phyloP scores from a whole-genome alignment of 2,113 vertebrate genomes.

The Halcyon malimbica region DNA sequence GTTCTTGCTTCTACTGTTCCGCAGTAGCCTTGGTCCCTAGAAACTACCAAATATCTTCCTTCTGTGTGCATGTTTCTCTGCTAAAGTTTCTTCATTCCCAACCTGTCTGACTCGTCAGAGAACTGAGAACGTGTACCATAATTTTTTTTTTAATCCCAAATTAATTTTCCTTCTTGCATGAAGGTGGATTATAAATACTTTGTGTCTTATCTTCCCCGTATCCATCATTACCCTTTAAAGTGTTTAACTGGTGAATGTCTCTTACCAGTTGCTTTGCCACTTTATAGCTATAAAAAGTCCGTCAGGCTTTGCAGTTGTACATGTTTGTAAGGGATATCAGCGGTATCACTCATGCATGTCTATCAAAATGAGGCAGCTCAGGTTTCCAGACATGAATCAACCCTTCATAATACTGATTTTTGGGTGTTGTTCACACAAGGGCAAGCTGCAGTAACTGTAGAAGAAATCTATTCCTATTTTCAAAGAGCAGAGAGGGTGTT shows the following conservation, averaged over 20 bases:
- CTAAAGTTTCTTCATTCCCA: slow-evolving; percentile 8
- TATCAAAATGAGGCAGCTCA: slow-evolving; percentile 37
- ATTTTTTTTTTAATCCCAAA: not conserved
- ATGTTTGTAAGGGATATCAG: not conserved
- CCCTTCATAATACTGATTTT: slow-evolving; percentile 8
- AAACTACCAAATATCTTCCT: not conserved
- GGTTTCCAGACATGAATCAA: slow-evolving; percentile 11
- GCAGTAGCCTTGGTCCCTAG: not conserved
- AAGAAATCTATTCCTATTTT: not conserved
- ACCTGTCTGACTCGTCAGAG: not conserved
- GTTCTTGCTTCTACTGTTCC: not conserved
- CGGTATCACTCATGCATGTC: slow-evolving; percentile 15
- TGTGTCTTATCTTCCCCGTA: not conserved
- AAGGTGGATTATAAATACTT: slow-evolving; percentile 3
- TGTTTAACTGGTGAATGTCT: not conserved
- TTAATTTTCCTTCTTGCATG: slow-evolving; percentile 9
- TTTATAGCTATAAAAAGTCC: slow-evolving; percentile 46
- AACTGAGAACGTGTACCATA: not conserved
- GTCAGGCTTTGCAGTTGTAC: slow-evolving; percentile 42
- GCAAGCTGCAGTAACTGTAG: not conserved
- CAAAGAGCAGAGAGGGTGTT: not conserved
- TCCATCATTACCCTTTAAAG: not conserved
- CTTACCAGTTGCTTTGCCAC: slow-evolving; percentile 27
- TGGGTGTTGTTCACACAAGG: not conserved
- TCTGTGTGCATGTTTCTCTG: not conserved